Conservation (phyloP, 2,113 vertebrate genomes). For the Mohoua ochrocephala region DNA sequence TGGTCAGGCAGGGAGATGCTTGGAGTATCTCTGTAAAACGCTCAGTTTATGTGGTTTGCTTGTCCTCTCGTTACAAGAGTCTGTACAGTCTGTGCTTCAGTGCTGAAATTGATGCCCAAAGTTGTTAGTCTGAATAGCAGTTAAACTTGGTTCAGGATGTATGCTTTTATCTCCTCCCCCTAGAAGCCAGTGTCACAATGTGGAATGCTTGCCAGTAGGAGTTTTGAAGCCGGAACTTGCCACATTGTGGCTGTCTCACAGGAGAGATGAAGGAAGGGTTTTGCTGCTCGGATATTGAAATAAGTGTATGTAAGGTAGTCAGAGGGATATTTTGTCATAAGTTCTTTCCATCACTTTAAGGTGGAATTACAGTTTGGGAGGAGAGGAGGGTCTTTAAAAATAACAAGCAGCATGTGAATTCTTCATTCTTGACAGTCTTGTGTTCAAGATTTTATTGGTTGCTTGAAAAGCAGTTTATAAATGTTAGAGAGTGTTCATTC, state of each 20-base stretch:
- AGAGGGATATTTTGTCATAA: neutral
- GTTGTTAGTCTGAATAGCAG: neutral
- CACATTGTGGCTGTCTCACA: neutral
- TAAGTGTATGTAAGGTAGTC: neutral
- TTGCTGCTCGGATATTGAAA: neutral
- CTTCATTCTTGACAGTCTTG: neutral
- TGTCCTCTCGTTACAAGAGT: neutral
- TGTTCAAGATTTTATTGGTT: neutral
- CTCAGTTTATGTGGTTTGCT: neutral
- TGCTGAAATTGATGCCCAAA: neutral
- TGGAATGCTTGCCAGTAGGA: fast-evolving
- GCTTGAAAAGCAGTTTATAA: neutral
- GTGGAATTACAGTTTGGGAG: neutral
- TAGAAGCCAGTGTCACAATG: neutral
- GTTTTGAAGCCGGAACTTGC: neutral
- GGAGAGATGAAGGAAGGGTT: neutral
- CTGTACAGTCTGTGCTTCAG: neutral
- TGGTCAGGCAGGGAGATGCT: neutral
- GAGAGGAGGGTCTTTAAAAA: neutral
- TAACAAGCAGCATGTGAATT: neutral
- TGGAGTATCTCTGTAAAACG: neutral
- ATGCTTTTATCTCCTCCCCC: neutral
- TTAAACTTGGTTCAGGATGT: neutral
- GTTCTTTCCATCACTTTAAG: neutral
- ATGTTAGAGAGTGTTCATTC: neutral